Conservation (phyloP, 2,888 invertebrate genomes). For the Spodoptera littoralis region DNA sequence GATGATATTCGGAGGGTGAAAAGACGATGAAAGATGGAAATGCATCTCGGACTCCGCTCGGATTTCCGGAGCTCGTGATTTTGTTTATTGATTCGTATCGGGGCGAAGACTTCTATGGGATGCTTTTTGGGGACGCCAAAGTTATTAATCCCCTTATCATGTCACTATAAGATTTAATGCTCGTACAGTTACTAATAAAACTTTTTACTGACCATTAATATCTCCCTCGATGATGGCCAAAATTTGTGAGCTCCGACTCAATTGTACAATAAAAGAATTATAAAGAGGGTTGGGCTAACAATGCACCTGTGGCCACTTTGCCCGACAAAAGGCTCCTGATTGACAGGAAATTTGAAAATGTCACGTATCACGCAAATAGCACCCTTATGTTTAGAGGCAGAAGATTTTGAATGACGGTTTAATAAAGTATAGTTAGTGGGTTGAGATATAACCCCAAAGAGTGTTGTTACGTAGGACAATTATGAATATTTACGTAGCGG, state of each 20-base stretch:
- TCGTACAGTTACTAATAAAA: slow-evolving; percentile 74
- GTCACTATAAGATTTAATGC: slow-evolving; percentile 78
- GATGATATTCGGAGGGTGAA: slow-evolving; percentile 87
- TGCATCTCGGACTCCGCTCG: slow-evolving; percentile 87
- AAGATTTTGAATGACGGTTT: slow-evolving; percentile 47
- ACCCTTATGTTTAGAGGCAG: slow-evolving; percentile 39
- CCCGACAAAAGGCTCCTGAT: slow-evolving; percentile 69
- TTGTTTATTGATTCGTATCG: slow-evolving; percentile 88
- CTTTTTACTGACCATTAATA: slow-evolving; percentile 65
- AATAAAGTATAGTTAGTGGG: slow-evolving; percentile 48
- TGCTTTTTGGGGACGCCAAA: slow-evolving; percentile 70
- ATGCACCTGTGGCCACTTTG: slow-evolving; percentile 75
- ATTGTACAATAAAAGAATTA: slow-evolving; percentile 54
- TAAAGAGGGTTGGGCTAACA: slow-evolving; percentile 61
- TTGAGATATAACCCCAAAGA: slow-evolving; percentile 64
- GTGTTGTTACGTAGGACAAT: slow-evolving; percentile 67
- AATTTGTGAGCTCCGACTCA: slow-evolving; percentile 40
- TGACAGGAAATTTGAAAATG: slow-evolving; percentile 59
- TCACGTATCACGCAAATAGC: slow-evolving; percentile 41
- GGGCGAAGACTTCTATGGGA: slow-evolving; percentile 68
- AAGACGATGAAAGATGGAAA: slow-evolving; percentile 88
- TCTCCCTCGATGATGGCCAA: slow-evolving; percentile 56
- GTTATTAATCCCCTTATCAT: slow-evolving; percentile 83
- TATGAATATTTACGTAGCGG: slow-evolving; percentile 79
- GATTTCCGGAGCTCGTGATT: slow-evolving; percentile 88